Evolutionary conservation across 2,888 invertebrate species (phyloP), one percentile per base, ranked within the genome.

Genomic region (Parelbella ahira): DNA sequence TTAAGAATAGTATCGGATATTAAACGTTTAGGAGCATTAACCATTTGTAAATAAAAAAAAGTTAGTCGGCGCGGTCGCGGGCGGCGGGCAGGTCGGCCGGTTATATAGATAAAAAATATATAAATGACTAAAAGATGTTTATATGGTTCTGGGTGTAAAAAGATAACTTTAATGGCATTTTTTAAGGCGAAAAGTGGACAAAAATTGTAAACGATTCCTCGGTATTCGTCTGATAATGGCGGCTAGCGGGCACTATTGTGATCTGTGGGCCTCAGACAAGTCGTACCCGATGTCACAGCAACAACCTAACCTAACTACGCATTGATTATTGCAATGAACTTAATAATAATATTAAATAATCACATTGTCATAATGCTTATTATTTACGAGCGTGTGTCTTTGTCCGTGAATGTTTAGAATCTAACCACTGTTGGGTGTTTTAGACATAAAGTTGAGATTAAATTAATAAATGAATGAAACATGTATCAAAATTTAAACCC

Each of bases 1-100:
- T 88, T 88, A 89, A 88, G 88, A 82, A 84, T 88, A 88, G 88
- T 71, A 78, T 88, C 82, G 90, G 83, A 78, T 89, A 89, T 88
- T 84, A 89, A 90, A 89, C 84, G 81, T 90, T 91, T 91, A 91
- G 91, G 90, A 88, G 78, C 91, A 91, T 89, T 90, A 89, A 90
- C 90, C 90, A 90, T 90, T 90, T 91, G 91, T 91, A 91, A 89
- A 89, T 89, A 91, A 81, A 75, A 91, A 81, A 75, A 82, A 79
- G 76, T 72, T 74, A 69, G 69, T 51, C 61, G 73, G 65, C 57
- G 65, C 60, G 60, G 55, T 50, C 48, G 54, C 56, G 66, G 68
- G 71, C 70, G 72, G 71, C 63, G 71, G 69, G 72, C 57, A 68
- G 68, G 53, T 60, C 60, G 55, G 70, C 74, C 51, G 63, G 75